Evolutionary conservation across 2,888 invertebrate species (phyloP), one percentile per base, ranked within the genome.

Genomic region (Acleris literana): DNA sequence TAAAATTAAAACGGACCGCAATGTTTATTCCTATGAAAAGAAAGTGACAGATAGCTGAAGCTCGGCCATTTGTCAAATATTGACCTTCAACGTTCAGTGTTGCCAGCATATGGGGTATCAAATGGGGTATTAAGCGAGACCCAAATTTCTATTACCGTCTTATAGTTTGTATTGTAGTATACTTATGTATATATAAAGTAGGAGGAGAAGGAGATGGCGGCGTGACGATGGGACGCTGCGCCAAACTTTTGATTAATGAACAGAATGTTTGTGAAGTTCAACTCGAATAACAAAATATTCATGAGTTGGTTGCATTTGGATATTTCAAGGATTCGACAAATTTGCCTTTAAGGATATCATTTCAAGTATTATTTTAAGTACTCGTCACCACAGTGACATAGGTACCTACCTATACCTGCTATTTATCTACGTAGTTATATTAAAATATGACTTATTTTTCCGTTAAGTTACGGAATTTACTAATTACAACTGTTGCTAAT

Each of bases 191-290:
- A 70, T 77, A 87, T 85, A 85, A 85, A 85, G 80, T 13, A 39
- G 39, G 39, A 39, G 39, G 39, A 39, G 39, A 39, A 71, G 76
- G 76, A 71, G 77, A 74, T 72, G 80, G 77, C 77, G 75, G 76
- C 60, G 77, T 74, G 79, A 73, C 76, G 76, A 72, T 82, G 85
- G 86, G 85, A 83, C 80, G 83, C 86, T 90, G 92, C 90, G 90
- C 89, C 87, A 90, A 92, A 92, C 90, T 92, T 92, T 92, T 92
- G 92, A 92, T 92, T 92, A 92, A 92, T 92, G 91, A 90, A 88
- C 82, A 84, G 82, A 85, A 87, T 88, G 87, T 88, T 88, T 86
- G 84, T 84, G 84, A 89, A 91, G 90, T 90, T 85, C 66, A 87
- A 88, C 86, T 87, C 87, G 82, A 82, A 87, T 86, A 77, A 78